Evolutionary conservation across 1,140 invertebrate genomes (phyloP).

Genomic region (Melitaea cinxia): DNA sequence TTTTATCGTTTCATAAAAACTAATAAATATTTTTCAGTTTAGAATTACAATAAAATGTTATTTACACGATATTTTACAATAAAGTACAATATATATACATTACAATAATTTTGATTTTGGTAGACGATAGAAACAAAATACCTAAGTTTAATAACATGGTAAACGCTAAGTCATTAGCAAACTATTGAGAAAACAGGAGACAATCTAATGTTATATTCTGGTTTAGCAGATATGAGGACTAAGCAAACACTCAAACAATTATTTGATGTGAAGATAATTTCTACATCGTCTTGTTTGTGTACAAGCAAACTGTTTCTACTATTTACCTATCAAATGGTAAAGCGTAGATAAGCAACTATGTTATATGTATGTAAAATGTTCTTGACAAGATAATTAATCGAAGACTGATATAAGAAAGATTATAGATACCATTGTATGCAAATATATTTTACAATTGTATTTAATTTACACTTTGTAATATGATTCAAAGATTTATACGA

Average conservation of each 20-base stretch:
- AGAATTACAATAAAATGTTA: too few relatives aligned
- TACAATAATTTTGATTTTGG: too few relatives aligned
- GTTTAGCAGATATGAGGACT: conserved; percentile 10
- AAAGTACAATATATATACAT: too few relatives aligned
- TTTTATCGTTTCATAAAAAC: too few relatives aligned
- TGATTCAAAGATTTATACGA: too few relatives aligned
- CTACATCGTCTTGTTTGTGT: conserved; percentile 8
- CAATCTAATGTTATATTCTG: conserved; percentile 1
- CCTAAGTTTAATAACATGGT: not conserved
- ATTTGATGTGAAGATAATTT: conserved; percentile 16
- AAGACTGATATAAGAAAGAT: too few relatives aligned
- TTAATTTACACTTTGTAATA: too few relatives aligned
- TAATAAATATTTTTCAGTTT: too few relatives aligned
- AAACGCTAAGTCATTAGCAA: not conserved
- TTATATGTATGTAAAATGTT: conserved; percentile 19
- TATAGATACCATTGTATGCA: too few relatives aligned
- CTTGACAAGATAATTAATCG: conserved; percentile 72
- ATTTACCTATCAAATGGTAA: not conserved
- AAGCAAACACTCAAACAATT: not conserved
- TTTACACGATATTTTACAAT: too few relatives aligned
- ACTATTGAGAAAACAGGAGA: conserved; percentile 13
- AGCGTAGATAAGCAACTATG: conserved; percentile 3
- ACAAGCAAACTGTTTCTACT: not conserved
- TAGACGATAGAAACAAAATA: not conserved
- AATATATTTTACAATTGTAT: too few relatives aligned